Evolutionary conservation across 2,113 vertebrate genomes (phyloP).

Genomic region (Symphodus melops): DNA sequence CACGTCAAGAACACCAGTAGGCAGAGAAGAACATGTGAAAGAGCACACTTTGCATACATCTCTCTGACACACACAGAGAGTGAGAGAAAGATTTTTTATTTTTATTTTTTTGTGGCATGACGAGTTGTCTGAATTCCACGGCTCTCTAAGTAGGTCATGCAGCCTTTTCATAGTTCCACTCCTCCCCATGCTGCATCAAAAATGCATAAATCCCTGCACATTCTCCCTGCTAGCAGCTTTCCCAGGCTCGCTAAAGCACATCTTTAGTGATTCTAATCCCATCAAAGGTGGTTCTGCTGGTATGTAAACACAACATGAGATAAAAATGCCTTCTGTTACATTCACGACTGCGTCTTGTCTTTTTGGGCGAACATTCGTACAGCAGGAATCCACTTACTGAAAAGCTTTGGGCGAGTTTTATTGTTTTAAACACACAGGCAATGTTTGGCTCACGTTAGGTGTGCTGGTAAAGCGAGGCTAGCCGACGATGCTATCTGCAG

Average conservation of each 20-base stretch:
- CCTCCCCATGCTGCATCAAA: conserved; percentile 82
- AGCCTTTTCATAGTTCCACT: conserved; percentile 76
- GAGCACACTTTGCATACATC: conserved; percentile 40
- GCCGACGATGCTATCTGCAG: conserved; percentile 30
- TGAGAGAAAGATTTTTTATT: conserved; percentile 54
- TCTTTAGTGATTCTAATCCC: conserved; percentile 76
- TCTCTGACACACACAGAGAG: conserved; percentile 47
- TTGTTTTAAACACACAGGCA: background rate
- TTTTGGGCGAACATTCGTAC: background rate
- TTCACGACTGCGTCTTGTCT: conserved; percentile 17
- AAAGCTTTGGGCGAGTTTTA: background rate
- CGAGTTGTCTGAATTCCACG: conserved; percentile 73
- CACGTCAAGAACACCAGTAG: conserved; percentile 31
- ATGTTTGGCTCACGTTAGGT: conserved; percentile 2
- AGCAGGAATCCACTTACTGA: conserved; percentile 4
- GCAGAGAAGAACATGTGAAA: conserved; percentile 24
- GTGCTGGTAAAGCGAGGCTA: conserved; percentile 1
- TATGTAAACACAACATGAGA: conserved; percentile 71
- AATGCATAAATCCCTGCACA: conserved; percentile 82
- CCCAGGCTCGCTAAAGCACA: conserved; percentile 67
- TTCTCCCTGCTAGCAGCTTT: conserved; percentile 72
- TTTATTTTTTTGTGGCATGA: conserved; percentile 62
- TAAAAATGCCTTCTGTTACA: conserved; percentile 57
- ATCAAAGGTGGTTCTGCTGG: conserved; percentile 75
- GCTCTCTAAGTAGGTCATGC: conserved; percentile 83